A percentile compares a stretch with the other conserved stretches of the same genome.
These are phyloP conservation scores for Chrysolina oricalcia DNA, from an alignment of 2,888 invertebrate species.

Conservation along the genomic window DNA sequence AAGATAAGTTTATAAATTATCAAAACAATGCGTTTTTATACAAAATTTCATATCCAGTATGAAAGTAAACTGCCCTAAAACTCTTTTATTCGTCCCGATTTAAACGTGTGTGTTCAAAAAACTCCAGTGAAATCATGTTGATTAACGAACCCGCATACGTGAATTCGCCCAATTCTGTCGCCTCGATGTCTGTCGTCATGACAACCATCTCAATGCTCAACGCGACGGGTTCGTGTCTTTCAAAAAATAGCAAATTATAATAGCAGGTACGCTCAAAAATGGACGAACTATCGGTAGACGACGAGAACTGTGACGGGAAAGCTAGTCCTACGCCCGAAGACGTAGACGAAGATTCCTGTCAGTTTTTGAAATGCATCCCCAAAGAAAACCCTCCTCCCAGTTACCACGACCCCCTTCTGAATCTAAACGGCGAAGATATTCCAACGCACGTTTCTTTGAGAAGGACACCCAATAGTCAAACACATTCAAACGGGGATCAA, in stretches of 20 bases:
- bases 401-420: slow-evolving; percentile 14
- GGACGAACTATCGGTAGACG: slow-evolving; percentile 48
- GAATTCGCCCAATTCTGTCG: slow-evolving; percentile 57
- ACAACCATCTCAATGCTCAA: slow-evolving; percentile 62
- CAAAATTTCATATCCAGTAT: neutral
- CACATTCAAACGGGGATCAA: slow-evolving; percentile 26
- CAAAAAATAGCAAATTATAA: slow-evolving; percentile 46
- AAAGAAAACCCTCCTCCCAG: slow-evolving; percentile 55
- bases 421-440: slow-evolving; percentile 37
- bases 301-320: slow-evolving; percentile 48
- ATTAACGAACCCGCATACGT: slow-evolving; percentile 13
- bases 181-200: slow-evolving; percentile 70
- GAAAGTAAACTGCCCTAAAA: neutral
- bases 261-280: slow-evolving; percentile 34
- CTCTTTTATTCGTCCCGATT: neutral
- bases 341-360: slow-evolving; percentile 56
- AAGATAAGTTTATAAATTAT: slow-evolving; percentile 7
- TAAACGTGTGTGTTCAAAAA: neutral
- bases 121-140: slow-evolving; percentile 7
- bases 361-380: slow-evolving; percentile 63
- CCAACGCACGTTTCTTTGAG: slow-evolving; percentile 50
- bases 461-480: slow-evolving; percentile 55
- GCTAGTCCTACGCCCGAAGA: slow-evolving; percentile 47
- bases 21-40: neutral
- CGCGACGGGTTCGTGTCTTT: slow-evolving; percentile 35